Conservation (phyloP, 2,888 invertebrate species). For the Coleophora deauratella region DNA sequence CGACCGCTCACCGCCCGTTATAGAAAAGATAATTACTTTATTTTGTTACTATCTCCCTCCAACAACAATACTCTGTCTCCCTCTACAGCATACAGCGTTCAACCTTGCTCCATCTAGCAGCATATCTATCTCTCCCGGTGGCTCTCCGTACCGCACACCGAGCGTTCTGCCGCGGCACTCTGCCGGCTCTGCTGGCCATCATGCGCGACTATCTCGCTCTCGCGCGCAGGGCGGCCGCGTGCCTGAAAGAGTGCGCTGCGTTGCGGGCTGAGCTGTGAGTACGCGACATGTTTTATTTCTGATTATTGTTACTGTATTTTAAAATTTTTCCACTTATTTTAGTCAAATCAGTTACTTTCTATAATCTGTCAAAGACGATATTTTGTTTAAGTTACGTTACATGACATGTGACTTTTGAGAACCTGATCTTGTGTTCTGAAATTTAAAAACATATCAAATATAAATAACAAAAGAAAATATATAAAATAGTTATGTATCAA, state of each 20-base stretch:
- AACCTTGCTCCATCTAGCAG: slow-evolving; percentile 26
- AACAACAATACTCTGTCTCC: not conserved
- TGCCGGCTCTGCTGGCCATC: slow-evolving; percentile 29
- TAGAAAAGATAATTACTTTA: too few species aligned
- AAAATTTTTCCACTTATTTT: not conserved
- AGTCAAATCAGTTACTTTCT: too few species aligned
- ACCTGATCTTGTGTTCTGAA: too few species aligned
- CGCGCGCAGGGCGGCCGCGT: slow-evolving; percentile 51
- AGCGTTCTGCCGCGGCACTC: slow-evolving; percentile 23
- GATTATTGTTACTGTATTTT: not conserved
- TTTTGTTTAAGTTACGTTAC: too few species aligned
- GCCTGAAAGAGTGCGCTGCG: slow-evolving; percentile 49
- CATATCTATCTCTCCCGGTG: slow-evolving; percentile 31
- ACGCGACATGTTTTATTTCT: not conserved
- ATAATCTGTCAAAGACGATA: too few species aligned
- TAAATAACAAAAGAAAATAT: too few species aligned
- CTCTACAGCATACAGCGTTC: slow-evolving; percentile 31
- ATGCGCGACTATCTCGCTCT: slow-evolving; percentile 52
- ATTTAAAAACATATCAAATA: too few species aligned
- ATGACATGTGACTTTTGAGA: too few species aligned
- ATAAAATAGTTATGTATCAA: too few species aligned
- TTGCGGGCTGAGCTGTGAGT: slow-evolving; percentile 50
- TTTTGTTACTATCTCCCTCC: too few species aligned
- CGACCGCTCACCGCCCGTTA: slow-evolving; percentile 33
- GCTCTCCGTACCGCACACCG: slow-evolving; percentile 34